Conservation (phyloP, 1,140 invertebrate species). For the Caenorhabditis latens region DNA sequence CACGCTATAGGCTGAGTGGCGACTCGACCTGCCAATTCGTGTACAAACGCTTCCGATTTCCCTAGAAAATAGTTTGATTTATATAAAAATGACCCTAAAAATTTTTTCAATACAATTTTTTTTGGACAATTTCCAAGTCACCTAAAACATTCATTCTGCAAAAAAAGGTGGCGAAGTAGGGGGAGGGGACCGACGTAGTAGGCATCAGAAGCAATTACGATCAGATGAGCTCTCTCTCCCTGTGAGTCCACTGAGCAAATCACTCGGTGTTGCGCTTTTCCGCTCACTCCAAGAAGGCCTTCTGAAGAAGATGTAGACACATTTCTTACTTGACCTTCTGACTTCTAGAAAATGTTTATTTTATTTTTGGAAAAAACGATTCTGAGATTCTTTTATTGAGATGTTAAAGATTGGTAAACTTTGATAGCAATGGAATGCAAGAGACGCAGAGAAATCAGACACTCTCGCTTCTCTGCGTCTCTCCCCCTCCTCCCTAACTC, state of each 20-base stretch:
- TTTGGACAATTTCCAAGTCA: constrained; percentile 10
- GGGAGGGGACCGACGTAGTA: constrained; percentile 21
- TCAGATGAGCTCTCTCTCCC: constrained; percentile 36
- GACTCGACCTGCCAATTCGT: too few species aligned
- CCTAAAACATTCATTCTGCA: neutral
- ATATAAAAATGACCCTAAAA: too few species aligned
- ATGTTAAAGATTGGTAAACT: too few species aligned
- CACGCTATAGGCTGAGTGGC: too few species aligned
- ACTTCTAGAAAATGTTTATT: neutral
- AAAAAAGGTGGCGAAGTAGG: neutral
- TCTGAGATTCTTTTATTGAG: neutral
- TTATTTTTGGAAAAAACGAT: neutral
- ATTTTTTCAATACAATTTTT: too few species aligned
- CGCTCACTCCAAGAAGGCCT: neutral
- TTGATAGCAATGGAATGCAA: too few species aligned
- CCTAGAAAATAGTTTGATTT: too few species aligned
- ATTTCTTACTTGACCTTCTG: constrained; percentile 35
- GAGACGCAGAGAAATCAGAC: too few species aligned
- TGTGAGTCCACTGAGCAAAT: constrained; percentile 32
- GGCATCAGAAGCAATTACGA: constrained; percentile 53
- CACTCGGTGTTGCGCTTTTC: constrained; percentile 54
- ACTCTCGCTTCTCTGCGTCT: too few species aligned
- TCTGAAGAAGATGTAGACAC: constrained; percentile 26
- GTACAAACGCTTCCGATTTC: too few species aligned
- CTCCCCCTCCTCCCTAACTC: too few species aligned